These are phyloP conservation scores for Mizuhopecten yessoensis DNA, from an alignment of 1,140 invertebrate species.

Conservation along the genomic window DNA sequence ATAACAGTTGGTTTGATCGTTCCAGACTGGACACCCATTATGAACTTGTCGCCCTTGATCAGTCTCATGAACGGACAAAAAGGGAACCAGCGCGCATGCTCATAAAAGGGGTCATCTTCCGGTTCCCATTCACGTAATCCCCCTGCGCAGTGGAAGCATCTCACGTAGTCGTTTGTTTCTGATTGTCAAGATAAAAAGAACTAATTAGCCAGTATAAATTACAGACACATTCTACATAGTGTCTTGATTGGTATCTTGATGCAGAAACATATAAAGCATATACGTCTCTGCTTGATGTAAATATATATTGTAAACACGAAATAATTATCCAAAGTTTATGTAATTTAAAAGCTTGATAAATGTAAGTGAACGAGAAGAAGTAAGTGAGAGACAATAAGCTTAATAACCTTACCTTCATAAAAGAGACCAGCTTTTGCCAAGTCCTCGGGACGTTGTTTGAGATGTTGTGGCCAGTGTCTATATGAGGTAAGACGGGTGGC, in stretches of 20 bases:
- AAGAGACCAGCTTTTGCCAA: conserved; percentile 94
- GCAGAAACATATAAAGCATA: too few relatives aligned
- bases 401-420: conserved; percentile 88
- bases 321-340: too few relatives aligned
- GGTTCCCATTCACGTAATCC: conserved; percentile 94
- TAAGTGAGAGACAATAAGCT: too few relatives aligned
- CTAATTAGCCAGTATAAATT: too few relatives aligned
- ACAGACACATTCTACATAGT: too few relatives aligned
- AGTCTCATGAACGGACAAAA: conserved; percentile 90
- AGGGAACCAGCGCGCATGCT: conserved; percentile 93
- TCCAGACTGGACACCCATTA: conserved; percentile 77
- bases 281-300: too few relatives aligned
- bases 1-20: not conserved
- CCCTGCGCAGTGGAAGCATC: conserved; percentile 93
- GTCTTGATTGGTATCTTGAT: too few relatives aligned
- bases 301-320: too few relatives aligned
- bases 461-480: conserved; percentile 79
- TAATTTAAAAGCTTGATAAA: too few relatives aligned
- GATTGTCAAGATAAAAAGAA: too few relatives aligned
- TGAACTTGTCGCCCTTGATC: conserved; percentile 90
- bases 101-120: conserved; percentile 93
- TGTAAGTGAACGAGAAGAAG: too few relatives aligned
- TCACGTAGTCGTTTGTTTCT: conserved; percentile 91
- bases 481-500: conserved; percentile 89
- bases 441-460: conserved; percentile 88